Conservation (phyloP, 1,140 invertebrate genomes). For the Vanessa atalanta region DNA sequence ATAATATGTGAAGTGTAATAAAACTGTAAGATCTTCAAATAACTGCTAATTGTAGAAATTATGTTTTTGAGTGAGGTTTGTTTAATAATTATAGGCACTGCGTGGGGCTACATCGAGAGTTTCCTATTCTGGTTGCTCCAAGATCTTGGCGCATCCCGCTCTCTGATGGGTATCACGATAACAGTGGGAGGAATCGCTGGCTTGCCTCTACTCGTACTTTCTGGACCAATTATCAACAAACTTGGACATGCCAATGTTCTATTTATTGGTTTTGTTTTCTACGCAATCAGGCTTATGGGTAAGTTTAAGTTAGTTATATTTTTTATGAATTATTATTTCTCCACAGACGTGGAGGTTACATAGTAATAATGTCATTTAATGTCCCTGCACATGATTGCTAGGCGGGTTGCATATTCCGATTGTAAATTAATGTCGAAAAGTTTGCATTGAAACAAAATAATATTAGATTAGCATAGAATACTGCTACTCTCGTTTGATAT, state of each 20-base stretch:
- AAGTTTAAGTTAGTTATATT: conserved; percentile 31
- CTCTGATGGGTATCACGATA: conserved; percentile 91
- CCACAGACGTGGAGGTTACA: no score
- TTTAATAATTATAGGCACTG: conserved; percentile 82
- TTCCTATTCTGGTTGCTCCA: conserved; percentile 93
- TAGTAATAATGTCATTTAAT: no score
- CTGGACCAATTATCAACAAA: conserved; percentile 88
- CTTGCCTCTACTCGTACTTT: conserved; percentile 88
- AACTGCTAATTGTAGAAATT: background rate
- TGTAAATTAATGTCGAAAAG: no score
- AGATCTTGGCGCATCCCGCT: conserved; percentile 88
- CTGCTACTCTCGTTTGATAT: no score
- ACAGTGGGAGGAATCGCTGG: conserved; percentile 90
- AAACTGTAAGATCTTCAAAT: background rate
- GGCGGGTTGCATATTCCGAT: no score
- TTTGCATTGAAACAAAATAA: no score
- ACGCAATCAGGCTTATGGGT: conserved; percentile 88
- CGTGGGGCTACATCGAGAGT: conserved; percentile 92
- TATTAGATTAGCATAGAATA: no score
- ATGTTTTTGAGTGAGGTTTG: background rate
- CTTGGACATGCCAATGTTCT: conserved; percentile 92
- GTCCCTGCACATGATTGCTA: no score
- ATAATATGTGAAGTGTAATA: no score
- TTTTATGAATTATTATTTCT: no score
- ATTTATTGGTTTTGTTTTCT: conserved; percentile 89